Percentiles rank a stretch among this genome's conserved stretches.
These are phyloP conservation scores for Kuschelorhynchus macadamiae DNA, from an alignment of 2,888 invertebrate species.

Conservation along the genomic window DNA sequence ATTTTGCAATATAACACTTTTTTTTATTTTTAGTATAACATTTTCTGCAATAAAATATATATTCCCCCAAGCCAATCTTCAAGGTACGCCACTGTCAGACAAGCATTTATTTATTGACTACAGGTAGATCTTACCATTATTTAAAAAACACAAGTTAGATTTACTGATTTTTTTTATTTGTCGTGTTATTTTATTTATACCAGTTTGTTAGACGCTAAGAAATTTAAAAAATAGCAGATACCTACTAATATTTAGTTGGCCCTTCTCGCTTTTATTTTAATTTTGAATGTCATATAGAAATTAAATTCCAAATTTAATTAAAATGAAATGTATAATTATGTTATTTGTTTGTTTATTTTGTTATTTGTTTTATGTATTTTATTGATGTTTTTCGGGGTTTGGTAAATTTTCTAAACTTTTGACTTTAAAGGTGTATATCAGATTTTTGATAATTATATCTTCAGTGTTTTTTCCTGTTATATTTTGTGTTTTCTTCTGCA, in stretches of 20 bases:
- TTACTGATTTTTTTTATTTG: slow-evolving; percentile 18
- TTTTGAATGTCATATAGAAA: too few species aligned
- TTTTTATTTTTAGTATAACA: too few species aligned
- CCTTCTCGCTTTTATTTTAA: too few species aligned
- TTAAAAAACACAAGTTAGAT: slow-evolving; percentile 12
- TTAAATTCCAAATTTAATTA: too few species aligned
- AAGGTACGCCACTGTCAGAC: too few species aligned
- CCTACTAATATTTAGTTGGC: too few species aligned
- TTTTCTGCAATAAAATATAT: too few species aligned
- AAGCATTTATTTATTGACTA: not conserved
- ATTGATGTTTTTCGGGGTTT: slow-evolving; percentile 1
- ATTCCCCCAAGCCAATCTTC: too few species aligned
- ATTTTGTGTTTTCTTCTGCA: too few species aligned
- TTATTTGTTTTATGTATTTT: slow-evolving; percentile 34
- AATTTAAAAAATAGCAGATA: too few species aligned
- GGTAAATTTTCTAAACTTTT: not conserved
- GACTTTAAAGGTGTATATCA: not conserved
- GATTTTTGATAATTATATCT: not conserved
- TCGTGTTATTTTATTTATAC: too few species aligned
- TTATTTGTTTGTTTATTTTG: slow-evolving; percentile 11
- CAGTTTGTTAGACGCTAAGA: slow-evolving; percentile 13
- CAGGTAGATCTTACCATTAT: not conserved
- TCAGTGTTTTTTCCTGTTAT: not conserved
- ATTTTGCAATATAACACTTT: too few species aligned
- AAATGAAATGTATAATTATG: not conserved